These are phyloP conservation scores for Tichodroma muraria DNA, from an alignment of 2,113 vertebrate species.

Conservation along the genomic window DNA sequence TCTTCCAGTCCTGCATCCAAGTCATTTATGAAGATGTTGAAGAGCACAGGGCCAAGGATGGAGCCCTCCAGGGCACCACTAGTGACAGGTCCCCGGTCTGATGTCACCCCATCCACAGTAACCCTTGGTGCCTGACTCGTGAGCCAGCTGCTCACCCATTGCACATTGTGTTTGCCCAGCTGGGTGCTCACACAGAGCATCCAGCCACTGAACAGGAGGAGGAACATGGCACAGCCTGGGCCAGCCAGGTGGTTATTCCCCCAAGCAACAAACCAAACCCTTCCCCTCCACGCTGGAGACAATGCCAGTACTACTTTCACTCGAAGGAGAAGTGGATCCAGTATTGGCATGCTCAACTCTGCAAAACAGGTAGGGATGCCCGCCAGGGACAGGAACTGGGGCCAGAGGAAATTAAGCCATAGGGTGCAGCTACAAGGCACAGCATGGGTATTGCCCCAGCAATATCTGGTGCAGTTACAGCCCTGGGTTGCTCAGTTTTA, in stretches of 20 bases:
- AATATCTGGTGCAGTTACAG: not conserved
- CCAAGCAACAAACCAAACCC: not conserved
- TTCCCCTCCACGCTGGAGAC: not conserved
- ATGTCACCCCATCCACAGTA: not conserved
- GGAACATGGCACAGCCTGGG: not conserved
- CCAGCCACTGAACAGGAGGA: fast-evolving
- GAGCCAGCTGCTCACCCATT: not conserved
- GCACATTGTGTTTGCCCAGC: not conserved
- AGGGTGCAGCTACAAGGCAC: not conserved
- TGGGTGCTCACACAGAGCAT: not conserved
- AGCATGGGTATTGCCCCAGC: not conserved
- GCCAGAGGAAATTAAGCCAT: not conserved
- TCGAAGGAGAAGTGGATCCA: not conserved
- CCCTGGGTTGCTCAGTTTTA: not conserved
- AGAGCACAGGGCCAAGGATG: not conserved
- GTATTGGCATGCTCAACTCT: fast-evolving
- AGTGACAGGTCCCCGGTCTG: not conserved
- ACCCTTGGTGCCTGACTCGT: not conserved
- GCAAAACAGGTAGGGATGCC: not conserved
- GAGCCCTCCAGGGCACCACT: not conserved
- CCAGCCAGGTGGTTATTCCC: not conserved
- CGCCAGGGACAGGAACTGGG: not conserved
- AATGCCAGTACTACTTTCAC: fast-evolving
- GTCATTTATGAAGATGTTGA: not conserved
- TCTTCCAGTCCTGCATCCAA: not conserved